These are phyloP conservation scores for Drosophila sechellia DNA, from an alignment of 1,140 invertebrate species.

Conservation along the genomic window DNA sequence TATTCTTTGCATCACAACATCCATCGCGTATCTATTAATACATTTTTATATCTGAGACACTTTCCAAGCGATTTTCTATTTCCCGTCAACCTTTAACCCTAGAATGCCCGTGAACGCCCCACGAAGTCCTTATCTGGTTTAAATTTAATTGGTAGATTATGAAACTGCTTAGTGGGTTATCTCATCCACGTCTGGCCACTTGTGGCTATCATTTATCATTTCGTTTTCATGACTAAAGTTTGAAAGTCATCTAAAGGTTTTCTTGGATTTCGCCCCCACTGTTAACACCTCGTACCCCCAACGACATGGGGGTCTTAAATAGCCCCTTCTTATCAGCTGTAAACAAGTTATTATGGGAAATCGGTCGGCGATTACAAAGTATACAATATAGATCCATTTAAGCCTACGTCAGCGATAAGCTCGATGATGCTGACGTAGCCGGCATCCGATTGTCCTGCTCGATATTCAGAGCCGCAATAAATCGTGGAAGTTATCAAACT, in stretches of 20 bases:
- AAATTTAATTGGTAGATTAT: constrained; percentile 50
- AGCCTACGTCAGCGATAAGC: constrained; percentile 60
- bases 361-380: constrained; percentile 26
- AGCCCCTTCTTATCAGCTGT: constrained; percentile 54
- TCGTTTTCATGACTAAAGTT: constrained; percentile 47
- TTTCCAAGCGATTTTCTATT: too few relatives aligned
- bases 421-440: constrained; percentile 34
- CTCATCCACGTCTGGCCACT: constrained; percentile 34
- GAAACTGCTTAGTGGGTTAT: constrained; percentile 37
- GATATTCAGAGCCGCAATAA: constrained; percentile 9
- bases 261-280: constrained; percentile 42
- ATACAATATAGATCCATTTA: constrained; percentile 26
- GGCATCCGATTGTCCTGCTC: constrained; percentile 6
- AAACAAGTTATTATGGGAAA: constrained; percentile 60
- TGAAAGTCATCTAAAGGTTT: constrained; percentile 72
- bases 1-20: too few relatives aligned
- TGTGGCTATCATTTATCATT: constrained; percentile 30
- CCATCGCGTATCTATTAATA: too few relatives aligned
- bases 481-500: constrained; percentile 20
- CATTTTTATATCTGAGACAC: too few relatives aligned
- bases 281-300: neutral
- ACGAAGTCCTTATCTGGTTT: constrained; percentile 16
- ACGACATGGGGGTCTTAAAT: constrained; percentile 8
- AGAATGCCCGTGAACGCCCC: neutral
- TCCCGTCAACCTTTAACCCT: constrained; percentile 16